phyloP scores from a whole-genome alignment of 2,113 vertebrate genomes.

The Henicopernis longicauda region DNA sequence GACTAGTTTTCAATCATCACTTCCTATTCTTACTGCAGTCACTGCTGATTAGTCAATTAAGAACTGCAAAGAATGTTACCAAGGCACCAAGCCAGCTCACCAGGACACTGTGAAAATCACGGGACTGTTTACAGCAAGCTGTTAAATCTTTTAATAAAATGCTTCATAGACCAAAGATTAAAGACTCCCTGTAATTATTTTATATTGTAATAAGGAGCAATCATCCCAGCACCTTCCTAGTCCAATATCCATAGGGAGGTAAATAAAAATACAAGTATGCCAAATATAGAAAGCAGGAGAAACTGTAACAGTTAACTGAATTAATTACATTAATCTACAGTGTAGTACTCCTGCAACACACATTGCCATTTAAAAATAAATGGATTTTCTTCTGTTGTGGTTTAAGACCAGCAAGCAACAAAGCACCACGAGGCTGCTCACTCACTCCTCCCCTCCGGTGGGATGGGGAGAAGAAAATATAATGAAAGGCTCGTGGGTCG shows the following conservation, averaged over 20 bases:
- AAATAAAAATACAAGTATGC: background rate
- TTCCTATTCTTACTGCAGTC: background rate
- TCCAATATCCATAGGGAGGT: background rate
- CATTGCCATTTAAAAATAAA: background rate
- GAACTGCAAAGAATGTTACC: background rate
- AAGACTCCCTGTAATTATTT: background rate
- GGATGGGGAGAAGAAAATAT: too few relatives aligned
- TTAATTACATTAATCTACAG: background rate
- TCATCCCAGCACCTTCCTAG: background rate
- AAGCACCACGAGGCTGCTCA: too few relatives aligned
- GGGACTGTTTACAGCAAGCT: background rate
- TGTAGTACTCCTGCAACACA: background rate
- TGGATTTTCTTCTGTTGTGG: background rate
- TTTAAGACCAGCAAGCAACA: too few relatives aligned
- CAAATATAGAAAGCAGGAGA: background rate
- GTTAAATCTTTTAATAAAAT: conserved; percentile 13
- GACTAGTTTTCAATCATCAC: background rate
- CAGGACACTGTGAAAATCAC: background rate
- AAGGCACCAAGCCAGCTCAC: background rate
- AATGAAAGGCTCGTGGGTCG: too few relatives aligned
- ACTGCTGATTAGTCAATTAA: background rate
- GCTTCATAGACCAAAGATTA: background rate
- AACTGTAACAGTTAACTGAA: background rate
- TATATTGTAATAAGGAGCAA: background rate
- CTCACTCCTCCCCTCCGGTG: too few relatives aligned